Evolutionary conservation across 1,140 invertebrate genomes (phyloP).

Genomic region (Leucophenga varia): DNA sequence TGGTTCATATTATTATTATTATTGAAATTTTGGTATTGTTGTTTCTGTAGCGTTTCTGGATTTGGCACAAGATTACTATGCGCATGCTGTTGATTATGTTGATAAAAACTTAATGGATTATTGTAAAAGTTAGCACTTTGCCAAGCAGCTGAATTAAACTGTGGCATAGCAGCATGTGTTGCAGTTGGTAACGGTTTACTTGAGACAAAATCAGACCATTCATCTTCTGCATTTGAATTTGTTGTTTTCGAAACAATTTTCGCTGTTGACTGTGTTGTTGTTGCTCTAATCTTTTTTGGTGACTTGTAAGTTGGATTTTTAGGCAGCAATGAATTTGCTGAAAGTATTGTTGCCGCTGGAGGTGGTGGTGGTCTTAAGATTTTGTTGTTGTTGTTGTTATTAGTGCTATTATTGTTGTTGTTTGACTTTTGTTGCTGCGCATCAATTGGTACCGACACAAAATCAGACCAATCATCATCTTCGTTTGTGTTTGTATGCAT

Average conservation of each 20-base stretch:
- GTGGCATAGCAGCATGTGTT: constrained; percentile 15
- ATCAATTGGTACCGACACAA: constrained; percentile 59
- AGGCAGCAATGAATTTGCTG: neutral
- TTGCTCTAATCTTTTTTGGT: constrained; percentile 26
- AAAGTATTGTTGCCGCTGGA: constrained; percentile 9
- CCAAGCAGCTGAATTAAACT: constrained; percentile 52
- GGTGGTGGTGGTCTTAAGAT: neutral
- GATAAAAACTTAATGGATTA: constrained; percentile 46
- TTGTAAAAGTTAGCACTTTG: constrained; percentile 53
- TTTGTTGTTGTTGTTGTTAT: neutral
- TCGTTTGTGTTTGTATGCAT: constrained; percentile 33
- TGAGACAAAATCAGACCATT: constrained; percentile 68
- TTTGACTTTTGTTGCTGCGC: constrained; percentile 21
- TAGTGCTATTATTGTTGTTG: constrained; percentile 3
- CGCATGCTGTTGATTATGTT: constrained; percentile 24
- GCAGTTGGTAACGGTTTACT: constrained; percentile 49
- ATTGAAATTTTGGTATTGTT: constrained; percentile 12
- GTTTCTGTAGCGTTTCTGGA: neutral
- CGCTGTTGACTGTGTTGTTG: constrained; percentile 4
- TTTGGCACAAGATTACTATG: constrained; percentile 38
- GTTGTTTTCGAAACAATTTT: constrained; percentile 6
- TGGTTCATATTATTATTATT: constrained; percentile 10
- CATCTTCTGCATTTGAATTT: constrained; percentile 59
- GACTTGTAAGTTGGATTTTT: neutral
- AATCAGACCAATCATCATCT: constrained; percentile 64